These are phyloP conservation scores for Torymus aiolomorphi DNA, from an alignment of 2,888 invertebrate species.

Conservation along the genomic window DNA sequence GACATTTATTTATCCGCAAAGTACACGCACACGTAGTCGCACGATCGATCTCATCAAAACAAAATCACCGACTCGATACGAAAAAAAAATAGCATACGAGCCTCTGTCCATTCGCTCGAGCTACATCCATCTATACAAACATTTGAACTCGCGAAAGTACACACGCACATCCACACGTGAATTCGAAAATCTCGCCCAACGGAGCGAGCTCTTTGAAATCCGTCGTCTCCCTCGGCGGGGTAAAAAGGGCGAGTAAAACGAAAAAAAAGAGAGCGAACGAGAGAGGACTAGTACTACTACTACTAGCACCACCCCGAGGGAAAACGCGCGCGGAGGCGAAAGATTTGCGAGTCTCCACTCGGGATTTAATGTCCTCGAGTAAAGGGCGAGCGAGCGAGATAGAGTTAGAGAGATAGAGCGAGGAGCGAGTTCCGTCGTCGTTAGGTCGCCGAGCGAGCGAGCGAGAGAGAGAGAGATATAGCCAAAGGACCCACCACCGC, in stretches of 20 bases:
- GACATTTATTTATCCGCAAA: too few relatives aligned
- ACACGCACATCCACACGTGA: conserved; percentile 2
- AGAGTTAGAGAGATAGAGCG: conserved; percentile 35
- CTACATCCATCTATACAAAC: conserved; percentile 24
- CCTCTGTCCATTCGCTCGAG: background rate
- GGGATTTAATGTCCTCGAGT: conserved; percentile 55
- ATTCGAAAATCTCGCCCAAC: conserved; percentile 53
- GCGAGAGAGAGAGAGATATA: conserved; percentile 41
- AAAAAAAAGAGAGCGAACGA: conserved; percentile 46
- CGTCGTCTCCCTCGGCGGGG: conserved; percentile 45
- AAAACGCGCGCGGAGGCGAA: conserved; percentile 23
- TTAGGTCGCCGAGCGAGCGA: conserved; percentile 42
- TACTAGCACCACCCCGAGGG: conserved; percentile 35
- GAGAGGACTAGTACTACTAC: background rate
- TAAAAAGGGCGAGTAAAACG: conserved; percentile 29
- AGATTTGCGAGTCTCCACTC: conserved; percentile 55
- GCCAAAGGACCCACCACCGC: conserved; percentile 46
- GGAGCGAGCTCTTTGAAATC: conserved; percentile 47
- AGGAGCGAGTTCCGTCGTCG: conserved; percentile 48
- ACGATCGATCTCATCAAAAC: conserved; percentile 14
- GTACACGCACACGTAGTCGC: background rate
- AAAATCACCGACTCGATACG: conserved; percentile 18
- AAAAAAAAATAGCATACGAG: conserved; percentile 10
- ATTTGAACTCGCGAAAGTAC: background rate
- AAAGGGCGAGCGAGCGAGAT: conserved; percentile 39